Conservation (phyloP, 1,140 invertebrate species). For the Trachymyrmex cornetzi region DNA sequence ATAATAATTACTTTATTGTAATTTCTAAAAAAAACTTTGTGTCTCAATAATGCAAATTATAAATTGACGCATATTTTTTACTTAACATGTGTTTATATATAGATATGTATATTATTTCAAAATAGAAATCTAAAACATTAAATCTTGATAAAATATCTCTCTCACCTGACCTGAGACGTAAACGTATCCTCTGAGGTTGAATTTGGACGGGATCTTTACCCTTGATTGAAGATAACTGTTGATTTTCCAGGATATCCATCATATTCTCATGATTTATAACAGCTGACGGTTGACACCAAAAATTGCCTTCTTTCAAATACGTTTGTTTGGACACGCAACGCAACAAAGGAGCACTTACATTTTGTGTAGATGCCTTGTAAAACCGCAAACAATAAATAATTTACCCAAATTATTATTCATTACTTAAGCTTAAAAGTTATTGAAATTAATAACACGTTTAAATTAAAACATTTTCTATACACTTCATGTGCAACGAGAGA, state of each 20-base stretch:
- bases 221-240: conserved; percentile 69
- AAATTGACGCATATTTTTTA: neutral
- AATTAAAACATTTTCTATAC: neutral
- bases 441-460: neutral
- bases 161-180: conserved; percentile 76
- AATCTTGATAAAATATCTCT: conserved; percentile 9
- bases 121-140: neutral
- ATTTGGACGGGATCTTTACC: conserved; percentile 75
- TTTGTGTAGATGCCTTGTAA: conserved; percentile 52
- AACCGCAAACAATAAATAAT: neutral
- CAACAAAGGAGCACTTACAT: conserved; percentile 53
- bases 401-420: neutral
- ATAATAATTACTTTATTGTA: neutral
- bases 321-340: conserved; percentile 73
- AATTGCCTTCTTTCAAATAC: conserved; percentile 59
- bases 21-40: conserved; percentile 17
- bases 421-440: neutral
- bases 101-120: no score
- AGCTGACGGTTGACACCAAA: conserved; percentile 73
- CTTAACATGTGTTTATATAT: neutral
- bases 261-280: conserved; percentile 63
- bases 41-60: neutral
- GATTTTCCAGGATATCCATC: conserved; percentile 64
- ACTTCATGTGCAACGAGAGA: neutral
- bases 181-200: conserved; percentile 75